Evolutionary conservation across 2,888 invertebrate genomes (phyloP).

Genomic region (Phytoseiulus persimilis): DNA sequence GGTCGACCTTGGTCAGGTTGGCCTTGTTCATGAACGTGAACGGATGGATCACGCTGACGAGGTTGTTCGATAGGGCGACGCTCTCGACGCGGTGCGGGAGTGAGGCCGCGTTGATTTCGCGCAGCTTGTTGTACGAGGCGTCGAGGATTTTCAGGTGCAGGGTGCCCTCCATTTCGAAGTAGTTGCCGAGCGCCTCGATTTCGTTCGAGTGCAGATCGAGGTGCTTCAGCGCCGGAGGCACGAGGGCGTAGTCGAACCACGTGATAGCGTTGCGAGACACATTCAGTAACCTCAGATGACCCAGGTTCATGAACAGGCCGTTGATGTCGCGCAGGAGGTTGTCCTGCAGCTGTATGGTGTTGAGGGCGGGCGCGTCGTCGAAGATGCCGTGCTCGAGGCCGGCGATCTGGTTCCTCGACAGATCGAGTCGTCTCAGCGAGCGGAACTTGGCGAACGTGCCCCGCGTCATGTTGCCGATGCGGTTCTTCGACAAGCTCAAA

Average conservation of each 20-base stretch:
- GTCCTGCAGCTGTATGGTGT: conserved; percentile 75
- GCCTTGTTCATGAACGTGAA: conserved; percentile 79
- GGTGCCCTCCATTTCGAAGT: conserved; percentile 71
- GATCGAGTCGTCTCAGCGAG: conserved; percentile 63
- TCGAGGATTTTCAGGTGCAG: conserved; percentile 72
- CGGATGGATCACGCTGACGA: conserved; percentile 71
- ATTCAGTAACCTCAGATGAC: conserved; percentile 76
- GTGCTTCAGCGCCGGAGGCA: conserved; percentile 74
- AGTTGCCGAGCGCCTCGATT: conserved; percentile 69
- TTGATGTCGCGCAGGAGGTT: conserved; percentile 73
- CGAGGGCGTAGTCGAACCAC: conserved; percentile 76
- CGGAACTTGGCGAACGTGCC: conserved; percentile 68
- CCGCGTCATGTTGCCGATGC: conserved; percentile 69
- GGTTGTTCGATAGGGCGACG: conserved; percentile 80
- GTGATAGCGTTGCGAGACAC: conserved; percentile 80
- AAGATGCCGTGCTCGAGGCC: conserved; percentile 72
- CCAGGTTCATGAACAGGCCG: conserved; percentile 72
- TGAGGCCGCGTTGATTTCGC: conserved; percentile 65
- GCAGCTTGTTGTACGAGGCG: conserved; percentile 79
- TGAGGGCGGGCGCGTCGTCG: conserved; percentile 63
- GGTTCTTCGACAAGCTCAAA: conserved; percentile 77
- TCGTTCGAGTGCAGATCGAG: conserved; percentile 80
- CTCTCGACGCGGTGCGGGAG: conserved; percentile 76
- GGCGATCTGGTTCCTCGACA: conserved; percentile 73
- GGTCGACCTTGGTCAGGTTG: conserved; percentile 78